phyloP scores from a whole-genome alignment of 2,113 vertebrate genomes.

The Gymnocephalus cernua region DNA sequence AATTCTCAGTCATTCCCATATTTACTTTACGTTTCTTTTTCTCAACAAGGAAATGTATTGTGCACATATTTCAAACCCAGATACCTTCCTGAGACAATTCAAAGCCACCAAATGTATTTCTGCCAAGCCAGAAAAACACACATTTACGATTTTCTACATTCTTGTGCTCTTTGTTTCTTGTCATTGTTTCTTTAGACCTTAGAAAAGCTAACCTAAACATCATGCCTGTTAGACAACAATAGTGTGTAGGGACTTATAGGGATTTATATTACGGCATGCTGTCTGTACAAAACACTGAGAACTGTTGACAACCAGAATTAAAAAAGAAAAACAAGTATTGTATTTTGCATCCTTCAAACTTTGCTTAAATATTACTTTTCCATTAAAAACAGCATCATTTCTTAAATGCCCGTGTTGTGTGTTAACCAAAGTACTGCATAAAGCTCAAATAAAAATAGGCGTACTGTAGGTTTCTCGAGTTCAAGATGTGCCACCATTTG shows the following conservation, averaged over 20 bases:
- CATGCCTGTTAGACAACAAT: not conserved
- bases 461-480: constrained; percentile 39
- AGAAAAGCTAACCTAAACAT: not conserved
- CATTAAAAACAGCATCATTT: not conserved
- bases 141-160: not conserved
- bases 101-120: not conserved
- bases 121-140: not conserved
- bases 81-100: constrained; percentile 22
- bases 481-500: constrained; percentile 60
- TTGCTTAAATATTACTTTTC: not conserved
- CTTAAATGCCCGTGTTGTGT: not conserved
- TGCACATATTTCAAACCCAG: constrained; percentile 6
- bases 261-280: constrained; percentile 1
- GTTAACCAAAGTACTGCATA: not conserved
- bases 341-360: not conserved
- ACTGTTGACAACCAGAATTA: not conserved
- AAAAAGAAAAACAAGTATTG: not conserved
- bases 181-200: not conserved
- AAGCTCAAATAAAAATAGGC: constrained; percentile 21
- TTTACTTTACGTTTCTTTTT: constrained; percentile 13
- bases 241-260: not conserved
- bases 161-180: not conserved
- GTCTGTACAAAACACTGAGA: not conserved
- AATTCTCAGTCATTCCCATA: constrained; percentile 20
- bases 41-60: not conserved